These are phyloP conservation scores for Sphenodon punctatus DNA, from an alignment of 2,797 vertebrate species.

Conservation along the genomic window DNA sequence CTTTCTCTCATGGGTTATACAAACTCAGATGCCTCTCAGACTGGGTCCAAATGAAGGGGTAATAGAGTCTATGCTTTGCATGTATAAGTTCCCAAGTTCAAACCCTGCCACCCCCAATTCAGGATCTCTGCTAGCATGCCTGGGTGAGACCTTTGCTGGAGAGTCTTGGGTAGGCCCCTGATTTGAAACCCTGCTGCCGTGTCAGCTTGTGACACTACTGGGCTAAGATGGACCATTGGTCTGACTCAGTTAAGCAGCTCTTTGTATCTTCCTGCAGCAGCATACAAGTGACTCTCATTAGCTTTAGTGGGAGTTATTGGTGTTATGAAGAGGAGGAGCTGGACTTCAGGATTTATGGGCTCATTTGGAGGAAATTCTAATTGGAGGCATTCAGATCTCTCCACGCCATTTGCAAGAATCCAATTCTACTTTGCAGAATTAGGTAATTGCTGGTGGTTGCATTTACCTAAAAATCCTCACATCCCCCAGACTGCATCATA, in stretches of 20 bases:
- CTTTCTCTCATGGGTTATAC: neutral
- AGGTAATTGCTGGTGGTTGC: too few species aligned
- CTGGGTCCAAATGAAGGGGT: neutral
- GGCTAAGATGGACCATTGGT: too few species aligned
- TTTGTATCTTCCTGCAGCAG: neutral
- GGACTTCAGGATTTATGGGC: neutral
- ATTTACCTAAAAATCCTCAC: slow-evolving; percentile 1
- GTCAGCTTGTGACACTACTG: too few species aligned
- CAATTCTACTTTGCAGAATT: too few species aligned
- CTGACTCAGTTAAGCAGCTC: too few species aligned
- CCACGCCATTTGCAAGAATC: slow-evolving; percentile 12
- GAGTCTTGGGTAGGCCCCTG: too few species aligned
- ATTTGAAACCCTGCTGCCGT: too few species aligned
- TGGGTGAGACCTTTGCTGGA: too few species aligned
- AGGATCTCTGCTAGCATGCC: too few species aligned
- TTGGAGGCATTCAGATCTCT: slow-evolving; percentile 22
- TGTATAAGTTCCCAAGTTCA: too few species aligned
- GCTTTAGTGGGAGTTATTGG: neutral
- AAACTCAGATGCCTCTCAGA: neutral
- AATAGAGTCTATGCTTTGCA: too few species aligned
- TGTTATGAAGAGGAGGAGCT: neutral
- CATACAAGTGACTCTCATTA: neutral
- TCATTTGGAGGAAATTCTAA: slow-evolving; percentile 14
- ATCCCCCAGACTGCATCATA: slow-evolving; percentile 11
- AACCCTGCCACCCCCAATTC: too few species aligned